Evolutionary conservation across 2,797 vertebrate species (phyloP).

Genomic region (Rallus crepitans): DNA sequence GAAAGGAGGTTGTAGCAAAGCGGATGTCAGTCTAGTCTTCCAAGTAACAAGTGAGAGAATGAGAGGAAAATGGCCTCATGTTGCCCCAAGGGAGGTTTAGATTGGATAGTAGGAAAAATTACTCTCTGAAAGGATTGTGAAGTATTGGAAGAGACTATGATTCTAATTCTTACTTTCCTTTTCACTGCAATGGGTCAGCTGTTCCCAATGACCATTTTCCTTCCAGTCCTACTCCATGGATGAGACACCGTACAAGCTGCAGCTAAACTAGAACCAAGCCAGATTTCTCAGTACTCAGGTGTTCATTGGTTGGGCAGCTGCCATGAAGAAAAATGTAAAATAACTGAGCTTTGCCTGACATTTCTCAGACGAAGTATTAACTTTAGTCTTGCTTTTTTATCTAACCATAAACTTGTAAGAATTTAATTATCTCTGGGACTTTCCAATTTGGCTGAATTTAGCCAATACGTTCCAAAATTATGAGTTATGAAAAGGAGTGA

Average conservation of each 20-base stretch:
- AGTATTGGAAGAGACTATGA: background rate
- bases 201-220: background rate
- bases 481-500: background rate
- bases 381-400: background rate
- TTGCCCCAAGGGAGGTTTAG: background rate
- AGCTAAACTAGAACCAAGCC: background rate
- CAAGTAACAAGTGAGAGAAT: background rate
- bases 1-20: background rate
- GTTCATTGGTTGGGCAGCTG: background rate
- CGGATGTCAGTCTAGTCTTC: background rate
- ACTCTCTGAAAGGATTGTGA: background rate
- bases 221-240: background rate
- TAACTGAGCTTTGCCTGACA: background rate
- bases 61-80: background rate
- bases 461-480: background rate
- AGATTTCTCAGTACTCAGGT: background rate
- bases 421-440: background rate
- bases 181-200: background rate
- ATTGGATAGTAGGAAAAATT: background rate
- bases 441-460: background rate
- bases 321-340: background rate
- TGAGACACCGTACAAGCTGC: background rate
- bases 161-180: background rate
- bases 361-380: background rate
- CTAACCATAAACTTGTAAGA: background rate